A percentile compares a stretch with the other conserved stretches of the same genome.
These are phyloP conservation scores for Orthosia gothica DNA, from an alignment of 2,888 invertebrate species.

Conservation along the genomic window DNA sequence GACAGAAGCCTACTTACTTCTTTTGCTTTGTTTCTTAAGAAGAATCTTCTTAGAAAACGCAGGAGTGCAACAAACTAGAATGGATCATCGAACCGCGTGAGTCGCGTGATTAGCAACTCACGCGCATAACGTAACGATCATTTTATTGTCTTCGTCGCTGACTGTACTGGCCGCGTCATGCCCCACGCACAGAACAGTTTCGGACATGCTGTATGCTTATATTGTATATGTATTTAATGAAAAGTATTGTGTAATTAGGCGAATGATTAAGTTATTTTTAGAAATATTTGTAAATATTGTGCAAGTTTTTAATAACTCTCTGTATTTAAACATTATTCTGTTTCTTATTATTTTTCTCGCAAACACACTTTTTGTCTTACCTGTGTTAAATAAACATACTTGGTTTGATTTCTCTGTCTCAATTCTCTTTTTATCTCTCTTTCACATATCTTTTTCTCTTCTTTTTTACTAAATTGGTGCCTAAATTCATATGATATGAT, in stretches of 20 bases:
- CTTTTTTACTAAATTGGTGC: not conserved
- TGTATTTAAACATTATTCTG: not conserved
- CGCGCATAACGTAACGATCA: constrained; percentile 50
- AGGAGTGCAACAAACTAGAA: constrained; percentile 60
- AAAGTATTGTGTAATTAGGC: constrained; percentile 12
- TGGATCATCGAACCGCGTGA: constrained; percentile 60
- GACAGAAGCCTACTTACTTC: not conserved
- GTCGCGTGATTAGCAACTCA: constrained; percentile 56
- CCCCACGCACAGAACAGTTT: constrained; percentile 54
- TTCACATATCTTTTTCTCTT: not conserved
- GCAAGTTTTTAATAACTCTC: not conserved
- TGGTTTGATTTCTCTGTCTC: too few relatives aligned
- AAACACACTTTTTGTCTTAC: too few relatives aligned
- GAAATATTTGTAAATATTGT: not conserved
- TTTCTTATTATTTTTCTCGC: too few relatives aligned
- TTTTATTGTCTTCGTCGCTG: constrained; percentile 57
- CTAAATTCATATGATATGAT: too few relatives aligned
- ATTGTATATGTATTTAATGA: not conserved
- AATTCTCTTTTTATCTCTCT: not conserved
- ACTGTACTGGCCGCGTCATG: constrained; percentile 61
- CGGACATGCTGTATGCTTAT: constrained; percentile 18
- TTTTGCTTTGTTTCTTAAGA: not conserved
- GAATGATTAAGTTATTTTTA: too few relatives aligned
- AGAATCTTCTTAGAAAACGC: constrained; percentile 40
- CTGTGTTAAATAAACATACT: too few relatives aligned